Conservation (phyloP, 2,888 invertebrate species). For the Molorchus minor region DNA sequence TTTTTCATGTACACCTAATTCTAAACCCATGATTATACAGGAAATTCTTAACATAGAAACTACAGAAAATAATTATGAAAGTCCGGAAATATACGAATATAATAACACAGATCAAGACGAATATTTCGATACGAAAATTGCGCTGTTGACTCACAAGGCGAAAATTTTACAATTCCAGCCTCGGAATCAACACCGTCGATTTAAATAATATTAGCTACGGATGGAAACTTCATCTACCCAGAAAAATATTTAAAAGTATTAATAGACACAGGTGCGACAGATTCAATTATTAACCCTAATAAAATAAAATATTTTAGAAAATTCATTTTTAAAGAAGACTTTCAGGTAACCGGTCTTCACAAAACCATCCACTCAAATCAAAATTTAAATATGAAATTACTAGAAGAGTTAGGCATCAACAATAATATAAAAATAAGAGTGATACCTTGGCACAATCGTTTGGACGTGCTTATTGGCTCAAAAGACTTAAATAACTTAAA, state of each 20-base stretch:
- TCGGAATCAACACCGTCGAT: background rate
- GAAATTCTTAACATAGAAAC: background rate
- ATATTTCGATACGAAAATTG: background rate
- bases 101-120: background rate
- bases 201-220: background rate
- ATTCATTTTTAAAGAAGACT: no score
- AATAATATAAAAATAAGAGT: no score
- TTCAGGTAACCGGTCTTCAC: no score
- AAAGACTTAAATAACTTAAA: slow-evolving; percentile 1
- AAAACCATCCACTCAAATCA: no score
- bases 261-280: slow-evolving; percentile 1
- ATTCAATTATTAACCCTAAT: slow-evolving; percentile 6
- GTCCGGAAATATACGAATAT: background rate
- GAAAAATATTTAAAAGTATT: background rate
- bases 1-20: no score
- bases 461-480: background rate
- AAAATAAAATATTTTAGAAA: background rate
- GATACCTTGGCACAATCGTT: background rate
- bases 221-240: background rate
- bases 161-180: slow-evolving; percentile 9
- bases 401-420: no score
- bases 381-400: no score
- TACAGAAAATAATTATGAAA: background rate
- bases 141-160: background rate
- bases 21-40: no score